Evolutionary conservation across 2,888 invertebrate genomes (phyloP), one percentile per base, ranked within the genome.

Genomic region (Hypolimnas misippus): DNA sequence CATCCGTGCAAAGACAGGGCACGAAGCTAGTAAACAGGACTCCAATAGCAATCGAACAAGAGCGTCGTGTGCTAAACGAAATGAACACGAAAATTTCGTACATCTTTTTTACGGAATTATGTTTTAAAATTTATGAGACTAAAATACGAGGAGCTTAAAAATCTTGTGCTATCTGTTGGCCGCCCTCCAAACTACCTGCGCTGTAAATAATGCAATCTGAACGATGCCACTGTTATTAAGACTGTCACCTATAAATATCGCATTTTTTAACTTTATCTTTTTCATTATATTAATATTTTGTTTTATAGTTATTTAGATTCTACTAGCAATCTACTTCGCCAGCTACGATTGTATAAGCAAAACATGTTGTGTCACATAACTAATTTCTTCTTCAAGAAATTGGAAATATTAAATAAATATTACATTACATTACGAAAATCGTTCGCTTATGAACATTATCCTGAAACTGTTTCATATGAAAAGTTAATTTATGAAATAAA

Each of bases 101-200:
- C 78, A 49, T 29, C 3, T 78, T 84, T 84, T 84, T 85, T 81
- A 78, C 73, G 79, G 86, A 84, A 86, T 86, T 84, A 83, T 83
- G 81, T 85, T 87, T 81, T 80, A 68, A 82, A 87, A 89, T 87
- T 87, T 87, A 89, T 82, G 76, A 81, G 82, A 70, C 84, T 84
- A 83, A 89, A 88, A 87, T 85, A 86, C 78, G 78, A 78, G 78
- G 75, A 76, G 84, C 77, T 87, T 87, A 84, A 89, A 88, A 87
- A 87, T 88, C 88, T 88, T 87, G 73, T 79, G 83, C 83, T 88
- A 90, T 89, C 88, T 83, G 67, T 81, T 90, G 90, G 91, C 84
- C 74, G 70, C 61, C 61, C 70, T 80, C 90, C 91, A 90, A 89
- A 91, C 89, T 91, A 91, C 91, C 91, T 91, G 91, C 79, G 70